Evolutionary conservation across 2,113 vertebrate genomes (phyloP).

Genomic region (Agelaius phoeniceus): DNA sequence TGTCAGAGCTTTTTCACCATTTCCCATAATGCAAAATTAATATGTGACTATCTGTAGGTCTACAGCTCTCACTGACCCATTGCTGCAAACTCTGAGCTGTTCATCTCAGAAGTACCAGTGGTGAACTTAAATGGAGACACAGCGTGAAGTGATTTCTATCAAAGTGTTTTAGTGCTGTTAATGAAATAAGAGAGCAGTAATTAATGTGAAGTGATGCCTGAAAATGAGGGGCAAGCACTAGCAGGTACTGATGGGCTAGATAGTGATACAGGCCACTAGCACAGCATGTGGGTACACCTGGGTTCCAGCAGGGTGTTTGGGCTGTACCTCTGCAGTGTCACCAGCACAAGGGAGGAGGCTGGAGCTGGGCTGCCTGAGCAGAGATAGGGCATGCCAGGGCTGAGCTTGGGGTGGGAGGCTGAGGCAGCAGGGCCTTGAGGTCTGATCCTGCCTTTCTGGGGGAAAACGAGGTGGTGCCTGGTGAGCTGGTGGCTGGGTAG

Average conservation of each 20-base stretch:
- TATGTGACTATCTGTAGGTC: neutral
- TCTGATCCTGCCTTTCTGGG: neutral
- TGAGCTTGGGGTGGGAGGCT: neutral
- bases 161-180: neutral
- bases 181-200: neutral
- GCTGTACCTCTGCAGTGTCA: neutral
- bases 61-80: neutral
- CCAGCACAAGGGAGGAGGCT: neutral
- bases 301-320: fast-evolving
- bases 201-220: neutral
- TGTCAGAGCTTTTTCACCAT: neutral
- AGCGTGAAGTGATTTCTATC: neutral
- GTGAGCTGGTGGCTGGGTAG: neutral
- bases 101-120: neutral
- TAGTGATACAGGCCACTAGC: neutral
- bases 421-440: neutral
- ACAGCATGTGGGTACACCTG: fast-evolving
- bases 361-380: neutral
- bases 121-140: neutral
- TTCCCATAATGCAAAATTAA: neutral
- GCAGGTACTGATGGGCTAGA: neutral
- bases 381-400: fast-evolving
- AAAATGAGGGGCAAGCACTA: neutral
- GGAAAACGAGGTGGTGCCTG: neutral
- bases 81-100: neutral